Conservation (phyloP, 2,888 invertebrate genomes). For the Drosophila greeni region DNA sequence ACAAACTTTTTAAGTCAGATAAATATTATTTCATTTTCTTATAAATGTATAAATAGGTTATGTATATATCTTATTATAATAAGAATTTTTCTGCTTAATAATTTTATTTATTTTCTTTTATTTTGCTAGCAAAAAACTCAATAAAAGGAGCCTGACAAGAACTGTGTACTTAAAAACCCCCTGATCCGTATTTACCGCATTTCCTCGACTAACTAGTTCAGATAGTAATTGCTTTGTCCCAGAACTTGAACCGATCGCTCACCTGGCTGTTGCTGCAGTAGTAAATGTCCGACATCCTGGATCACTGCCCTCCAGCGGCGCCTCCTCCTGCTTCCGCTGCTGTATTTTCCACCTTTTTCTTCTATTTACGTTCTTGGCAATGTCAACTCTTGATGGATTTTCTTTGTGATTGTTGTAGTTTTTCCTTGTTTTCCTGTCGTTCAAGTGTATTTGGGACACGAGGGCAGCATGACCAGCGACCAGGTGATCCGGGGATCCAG, state of each 20-base stretch:
- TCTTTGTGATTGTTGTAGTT: not conserved
- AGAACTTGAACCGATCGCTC: slow-evolving; percentile 31
- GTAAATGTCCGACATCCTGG: slow-evolving; percentile 72
- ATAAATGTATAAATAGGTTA: too few species aligned
- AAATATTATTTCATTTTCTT: too few species aligned
- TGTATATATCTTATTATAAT: too few species aligned
- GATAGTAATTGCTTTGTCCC: slow-evolving; percentile 12
- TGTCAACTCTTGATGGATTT: not conserved
- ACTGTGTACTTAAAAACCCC: slow-evolving; percentile 5
- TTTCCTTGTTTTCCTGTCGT: not conserved
- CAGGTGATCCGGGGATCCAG: slow-evolving; percentile 29
- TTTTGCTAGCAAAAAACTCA: not conserved
- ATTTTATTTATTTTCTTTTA: too few species aligned
- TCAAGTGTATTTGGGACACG: slow-evolving; percentile 3
- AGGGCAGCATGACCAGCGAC: slow-evolving; percentile 58
- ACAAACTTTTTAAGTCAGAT: not conserved
- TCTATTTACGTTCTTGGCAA: not conserved
- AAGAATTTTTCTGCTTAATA: not conserved
- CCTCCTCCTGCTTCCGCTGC: slow-evolving; percentile 23
- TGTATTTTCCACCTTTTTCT: slow-evolving; percentile 3
- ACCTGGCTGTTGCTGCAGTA: slow-evolving; percentile 72
- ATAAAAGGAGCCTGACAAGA: not conserved
- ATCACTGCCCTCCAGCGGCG: slow-evolving; percentile 13
- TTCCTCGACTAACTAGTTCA: slow-evolving; percentile 12
- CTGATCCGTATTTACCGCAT: slow-evolving; percentile 14